phyloP scores from a whole-genome alignment of 2,113 vertebrate genomes.

The Indri indri region DNA sequence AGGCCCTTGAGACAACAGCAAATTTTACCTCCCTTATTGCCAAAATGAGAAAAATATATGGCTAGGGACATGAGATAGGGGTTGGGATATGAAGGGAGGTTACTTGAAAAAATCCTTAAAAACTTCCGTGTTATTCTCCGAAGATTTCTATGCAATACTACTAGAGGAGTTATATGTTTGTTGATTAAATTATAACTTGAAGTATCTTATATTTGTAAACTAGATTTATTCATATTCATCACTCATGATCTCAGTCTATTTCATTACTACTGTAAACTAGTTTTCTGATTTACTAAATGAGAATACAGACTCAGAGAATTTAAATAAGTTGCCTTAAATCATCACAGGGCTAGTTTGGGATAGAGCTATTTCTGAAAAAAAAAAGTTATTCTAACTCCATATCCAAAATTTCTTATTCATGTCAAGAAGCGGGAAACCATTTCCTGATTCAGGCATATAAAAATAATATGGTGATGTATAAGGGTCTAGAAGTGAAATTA shows the following conservation, averaged over 20 bases:
- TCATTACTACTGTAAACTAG: neutral
- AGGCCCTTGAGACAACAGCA: neutral
- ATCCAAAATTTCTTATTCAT: neutral
- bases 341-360: neutral
- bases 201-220: slow-evolving; percentile 6
- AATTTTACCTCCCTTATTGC: neutral
- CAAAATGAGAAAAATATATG: neutral
- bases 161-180: neutral
- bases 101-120: neutral
- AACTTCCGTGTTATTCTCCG: neutral
- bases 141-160: neutral
- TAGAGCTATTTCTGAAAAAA: neutral
- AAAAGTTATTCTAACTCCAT: neutral
- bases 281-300: neutral
- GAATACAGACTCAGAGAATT: neutral
- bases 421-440: neutral
- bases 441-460: neutral
- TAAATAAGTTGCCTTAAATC: neutral
- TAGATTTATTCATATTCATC: slow-evolving; percentile 34
- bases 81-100: neutral
- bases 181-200: slow-evolving; percentile 38
- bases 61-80: neutral
- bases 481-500: neutral
- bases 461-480: neutral
- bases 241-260: neutral